phyloP scores from a whole-genome alignment of 2,888 invertebrate genomes.

The Troilus luridus region DNA sequence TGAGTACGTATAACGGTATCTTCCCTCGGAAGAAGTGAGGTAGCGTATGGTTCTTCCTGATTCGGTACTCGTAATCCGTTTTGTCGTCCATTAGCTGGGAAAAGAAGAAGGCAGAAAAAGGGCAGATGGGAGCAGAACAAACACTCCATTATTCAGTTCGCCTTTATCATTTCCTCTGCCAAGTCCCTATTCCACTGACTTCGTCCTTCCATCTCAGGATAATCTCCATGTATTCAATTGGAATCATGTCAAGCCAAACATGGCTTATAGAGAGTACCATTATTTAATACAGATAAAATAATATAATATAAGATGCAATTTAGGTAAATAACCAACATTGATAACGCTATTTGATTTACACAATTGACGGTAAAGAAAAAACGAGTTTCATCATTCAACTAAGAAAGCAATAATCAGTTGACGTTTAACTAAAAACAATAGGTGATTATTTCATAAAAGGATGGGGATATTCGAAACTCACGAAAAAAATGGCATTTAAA shows the following conservation, averaged over 20 bases:
- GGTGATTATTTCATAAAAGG: too few relatives aligned
- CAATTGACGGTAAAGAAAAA: too few relatives aligned
- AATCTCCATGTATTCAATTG: not conserved
- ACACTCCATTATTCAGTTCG: conserved; percentile 21
- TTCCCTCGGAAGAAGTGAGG: not conserved
- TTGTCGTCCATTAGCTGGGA: conserved; percentile 33
- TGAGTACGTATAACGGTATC: not conserved
- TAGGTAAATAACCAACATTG: too few relatives aligned
- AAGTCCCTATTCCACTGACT: not conserved
- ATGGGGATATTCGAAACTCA: too few relatives aligned
- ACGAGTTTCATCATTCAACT: too few relatives aligned
- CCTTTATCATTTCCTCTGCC: conserved; percentile 5
- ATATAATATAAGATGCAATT: too few relatives aligned
- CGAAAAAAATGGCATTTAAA: too few relatives aligned
- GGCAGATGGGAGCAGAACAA: not conserved
- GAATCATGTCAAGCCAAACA: not conserved
- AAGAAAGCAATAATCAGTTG: too few relatives aligned
- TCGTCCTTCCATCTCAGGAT: not conserved
- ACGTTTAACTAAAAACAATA: too few relatives aligned
- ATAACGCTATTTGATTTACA: too few relatives aligned
- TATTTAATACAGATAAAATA: too few relatives aligned
- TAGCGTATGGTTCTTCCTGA: not conserved
- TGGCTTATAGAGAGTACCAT: not conserved
- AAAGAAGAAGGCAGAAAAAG: conserved; percentile 34
- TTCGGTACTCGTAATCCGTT: conserved; percentile 15